Evolutionary conservation across 1,140 invertebrate species (phyloP).

Genomic region (Heliconius himera): DNA sequence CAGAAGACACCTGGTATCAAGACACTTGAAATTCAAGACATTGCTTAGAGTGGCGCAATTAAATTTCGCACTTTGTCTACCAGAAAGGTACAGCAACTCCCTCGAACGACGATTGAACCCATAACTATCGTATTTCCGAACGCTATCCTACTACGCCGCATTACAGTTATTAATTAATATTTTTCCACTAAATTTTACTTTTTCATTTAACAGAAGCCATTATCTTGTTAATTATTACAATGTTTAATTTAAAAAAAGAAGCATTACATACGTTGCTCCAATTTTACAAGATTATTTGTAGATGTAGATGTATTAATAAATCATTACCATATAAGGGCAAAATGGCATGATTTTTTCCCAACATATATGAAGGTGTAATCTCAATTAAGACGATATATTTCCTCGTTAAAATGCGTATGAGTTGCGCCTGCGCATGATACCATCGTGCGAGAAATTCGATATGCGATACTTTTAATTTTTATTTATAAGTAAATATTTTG

Average conservation of each 20-base stretch:
- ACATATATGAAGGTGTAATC: conserved; percentile 69
- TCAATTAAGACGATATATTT: conserved; percentile 77
- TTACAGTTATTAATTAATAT: not conserved
- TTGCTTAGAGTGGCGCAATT: not conserved
- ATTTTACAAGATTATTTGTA: conserved; percentile 65
- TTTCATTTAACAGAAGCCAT: not conserved
- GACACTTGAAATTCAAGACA: too few species aligned
- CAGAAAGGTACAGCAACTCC: not conserved
- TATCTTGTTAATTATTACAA: not conserved
- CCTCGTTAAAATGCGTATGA: conserved; percentile 74
- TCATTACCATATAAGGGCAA: conserved; percentile 68
- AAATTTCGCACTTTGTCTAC: not conserved
- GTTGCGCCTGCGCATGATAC: conserved; percentile 61
- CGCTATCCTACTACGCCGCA: not conserved
- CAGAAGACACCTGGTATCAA: too few species aligned
- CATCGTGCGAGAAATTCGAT: conserved; percentile 44
- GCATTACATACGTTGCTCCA: conserved; percentile 45
- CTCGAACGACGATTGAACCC: not conserved
- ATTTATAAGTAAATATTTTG: conserved; percentile 5
- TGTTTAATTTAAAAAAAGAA: not conserved
- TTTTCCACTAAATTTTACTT: not conserved
- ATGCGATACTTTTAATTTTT: conserved; percentile 29
- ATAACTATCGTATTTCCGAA: not conserved
- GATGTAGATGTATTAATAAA: conserved; percentile 71
- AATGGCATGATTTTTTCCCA: conserved; percentile 73